Evolutionary conservation across 2,113 vertebrate genomes (phyloP).

Genomic region (Orycteropus afer): DNA sequence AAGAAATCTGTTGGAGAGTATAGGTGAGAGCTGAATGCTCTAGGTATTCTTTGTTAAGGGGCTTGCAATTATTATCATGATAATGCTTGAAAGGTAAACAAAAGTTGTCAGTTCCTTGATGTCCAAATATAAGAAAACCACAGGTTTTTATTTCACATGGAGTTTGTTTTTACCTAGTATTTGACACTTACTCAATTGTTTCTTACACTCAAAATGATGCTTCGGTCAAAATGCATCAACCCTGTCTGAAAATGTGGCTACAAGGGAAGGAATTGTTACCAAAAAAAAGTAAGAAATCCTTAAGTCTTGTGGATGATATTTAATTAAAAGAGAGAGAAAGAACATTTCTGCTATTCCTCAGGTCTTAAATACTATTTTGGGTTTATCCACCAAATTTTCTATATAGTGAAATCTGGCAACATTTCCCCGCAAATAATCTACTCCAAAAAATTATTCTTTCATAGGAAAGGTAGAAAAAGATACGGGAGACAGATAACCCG

Average conservation of each 20-base stretch:
- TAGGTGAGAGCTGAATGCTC: neutral
- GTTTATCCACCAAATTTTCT: slow-evolving; percentile 38
- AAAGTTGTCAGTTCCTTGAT: neutral
- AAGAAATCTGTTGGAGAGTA: neutral
- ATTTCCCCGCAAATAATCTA: neutral
- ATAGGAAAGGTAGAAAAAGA: neutral
- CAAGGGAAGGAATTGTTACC: slow-evolving; percentile 23
- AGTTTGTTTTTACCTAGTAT: neutral
- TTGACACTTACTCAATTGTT: slow-evolving; percentile 8
- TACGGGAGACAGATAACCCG: neutral
- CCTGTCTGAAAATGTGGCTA: slow-evolving; percentile 1
- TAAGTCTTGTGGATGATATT: neutral
- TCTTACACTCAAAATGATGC: neutral
- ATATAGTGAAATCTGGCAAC: slow-evolving; percentile 1
- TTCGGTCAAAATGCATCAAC: neutral
- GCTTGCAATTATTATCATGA: neutral
- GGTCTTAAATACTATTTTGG: slow-evolving; percentile 25
- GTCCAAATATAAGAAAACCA: slow-evolving; percentile 34
- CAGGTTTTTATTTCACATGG: slow-evolving; percentile 17
- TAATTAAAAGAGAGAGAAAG: neutral
- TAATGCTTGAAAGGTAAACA: neutral
- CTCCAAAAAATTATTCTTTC: neutral
- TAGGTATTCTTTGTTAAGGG: neutral
- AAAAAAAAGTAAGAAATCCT: neutral
- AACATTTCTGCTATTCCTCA: slow-evolving; percentile 33